These are phyloP conservation scores for Siderastrea radians DNA, from an alignment of 92 coral and sea anemone species.

Conservation along the genomic window DNA sequence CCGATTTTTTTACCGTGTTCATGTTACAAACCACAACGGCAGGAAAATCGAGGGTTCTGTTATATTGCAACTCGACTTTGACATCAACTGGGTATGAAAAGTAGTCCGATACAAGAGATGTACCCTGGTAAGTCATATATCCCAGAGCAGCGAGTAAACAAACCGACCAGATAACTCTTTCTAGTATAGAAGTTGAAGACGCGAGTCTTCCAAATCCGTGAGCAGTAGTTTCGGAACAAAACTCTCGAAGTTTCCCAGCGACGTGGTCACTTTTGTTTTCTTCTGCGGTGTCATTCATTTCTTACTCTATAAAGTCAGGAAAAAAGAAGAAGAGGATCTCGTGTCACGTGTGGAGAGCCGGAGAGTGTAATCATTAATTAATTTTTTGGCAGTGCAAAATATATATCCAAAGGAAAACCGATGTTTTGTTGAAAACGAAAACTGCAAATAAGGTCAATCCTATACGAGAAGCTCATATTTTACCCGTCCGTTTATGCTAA, in stretches of 20 bases:
- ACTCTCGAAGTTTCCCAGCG: background rate
- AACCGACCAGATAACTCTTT: background rate
- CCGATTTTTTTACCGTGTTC: background rate
- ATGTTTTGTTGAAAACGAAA: no score
- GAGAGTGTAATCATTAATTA: no score
- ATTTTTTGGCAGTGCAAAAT: no score
- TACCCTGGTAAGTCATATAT: background rate
- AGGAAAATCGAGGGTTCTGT: background rate
- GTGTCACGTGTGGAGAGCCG: background rate
- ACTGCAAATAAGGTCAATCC: no score
- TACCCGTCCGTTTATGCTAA: no score
- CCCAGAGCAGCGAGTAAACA: background rate
- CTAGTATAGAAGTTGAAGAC: background rate
- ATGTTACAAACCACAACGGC: slow-evolving; percentile 36
- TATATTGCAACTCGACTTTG: background rate
- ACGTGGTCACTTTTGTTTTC: background rate
- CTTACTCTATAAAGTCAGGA: background rate
- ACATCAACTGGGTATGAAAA: slow-evolving; percentile 30
- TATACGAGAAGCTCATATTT: no score
- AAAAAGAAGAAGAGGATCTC: background rate
- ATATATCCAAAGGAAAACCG: no score
- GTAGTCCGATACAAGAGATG: background rate
- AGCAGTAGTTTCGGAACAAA: slow-evolving; percentile 16
- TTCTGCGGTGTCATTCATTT: background rate
- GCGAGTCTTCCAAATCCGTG: slow-evolving; percentile 21